phyloP scores from a whole-genome alignment of 2,113 vertebrate species.

The Paratilapia polleni region DNA sequence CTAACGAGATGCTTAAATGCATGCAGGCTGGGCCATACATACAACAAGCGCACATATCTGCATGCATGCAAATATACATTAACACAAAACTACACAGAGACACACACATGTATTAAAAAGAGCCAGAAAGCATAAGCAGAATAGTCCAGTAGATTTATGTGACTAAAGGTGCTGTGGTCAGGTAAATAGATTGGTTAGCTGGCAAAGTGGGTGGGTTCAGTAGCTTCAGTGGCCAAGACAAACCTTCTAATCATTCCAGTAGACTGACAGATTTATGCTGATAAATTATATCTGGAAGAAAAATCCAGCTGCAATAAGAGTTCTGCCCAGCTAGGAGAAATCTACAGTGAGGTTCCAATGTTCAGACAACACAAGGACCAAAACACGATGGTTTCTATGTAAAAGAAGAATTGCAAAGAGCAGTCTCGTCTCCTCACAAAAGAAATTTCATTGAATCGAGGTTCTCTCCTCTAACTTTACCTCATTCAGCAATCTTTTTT shows the following conservation, averaged over 20 bases:
- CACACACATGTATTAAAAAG: constrained; percentile 1
- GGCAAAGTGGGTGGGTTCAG: constrained; percentile 66
- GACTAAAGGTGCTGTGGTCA: constrained; percentile 68
- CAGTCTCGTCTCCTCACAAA: neutral
- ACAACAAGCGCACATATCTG: constrained; percentile 8
- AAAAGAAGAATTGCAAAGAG: neutral
- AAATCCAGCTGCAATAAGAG: constrained; percentile 19
- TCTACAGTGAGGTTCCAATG: neutral
- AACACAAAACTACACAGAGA: constrained; percentile 32
- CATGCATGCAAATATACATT: constrained; percentile 39
- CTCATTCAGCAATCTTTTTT: neutral
- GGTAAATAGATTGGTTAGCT: constrained; percentile 70
- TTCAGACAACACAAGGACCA: constrained; percentile 7
- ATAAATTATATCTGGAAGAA: constrained; percentile 54
- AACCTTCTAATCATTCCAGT: constrained; percentile 68
- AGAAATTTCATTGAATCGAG: neutral
- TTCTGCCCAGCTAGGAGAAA: neutral
- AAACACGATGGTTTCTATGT: neutral
- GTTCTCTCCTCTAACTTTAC: neutral
- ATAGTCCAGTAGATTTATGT: constrained; percentile 67
- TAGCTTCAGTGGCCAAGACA: constrained; percentile 56
- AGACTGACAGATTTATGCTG: constrained; percentile 54
- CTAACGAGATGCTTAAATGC: constrained; percentile 45
- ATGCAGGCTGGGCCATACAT: constrained; percentile 21
- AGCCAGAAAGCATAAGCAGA: constrained; percentile 5